Evolutionary conservation across 2,113 vertebrate species (phyloP), one percentile per base, ranked within the genome.

Genomic region (Motacilla alba): DNA sequence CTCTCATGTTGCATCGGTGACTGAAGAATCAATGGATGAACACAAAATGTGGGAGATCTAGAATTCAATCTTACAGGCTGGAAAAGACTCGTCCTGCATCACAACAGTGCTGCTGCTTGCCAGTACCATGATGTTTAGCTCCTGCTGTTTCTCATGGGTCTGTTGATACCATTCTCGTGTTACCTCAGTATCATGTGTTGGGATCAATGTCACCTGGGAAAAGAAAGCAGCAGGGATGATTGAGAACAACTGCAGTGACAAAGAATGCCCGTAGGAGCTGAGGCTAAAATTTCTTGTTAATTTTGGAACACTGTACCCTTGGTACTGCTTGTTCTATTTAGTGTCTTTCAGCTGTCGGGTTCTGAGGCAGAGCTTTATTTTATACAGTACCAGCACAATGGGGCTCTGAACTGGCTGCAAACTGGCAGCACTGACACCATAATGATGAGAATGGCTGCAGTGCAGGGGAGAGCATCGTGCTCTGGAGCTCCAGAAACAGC

Each of bases 61-160:
- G 97, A 99, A 99, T 97, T 99, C 99, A 5, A 99, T 99, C 98
- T 99, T 99, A 98, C 99, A 99, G 97, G 99, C 99, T 33, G 99
- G 99, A 95, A 99, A 99, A 60, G 99, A 99, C 95, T 99, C 99
- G 6, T 99, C 99, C 98, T 99, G 99, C 99, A 99, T 99, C 90
- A 99, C 99, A 37, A 99, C 99, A 3, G 99, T 99, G 98, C 99
- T 99, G 98, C 99, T 99, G 98, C 99, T 99, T 55, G 99, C 99
- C 98, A 99, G 96, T 66, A 99, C 99, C 98, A 99, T 99, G 97
- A 99, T 98, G 93, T 99, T 99, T 76, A 99, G 98, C 95, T 99
- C 99, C 95, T 99, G 99, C 97, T 99, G 99, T 94, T 98, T 98
- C 98, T 99, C 99, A 10, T 99, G 99, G 13, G 99, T 99, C 98